phyloP scores from a whole-genome alignment of 2,797 vertebrate genomes.

The Alfaro cultratus region DNA sequence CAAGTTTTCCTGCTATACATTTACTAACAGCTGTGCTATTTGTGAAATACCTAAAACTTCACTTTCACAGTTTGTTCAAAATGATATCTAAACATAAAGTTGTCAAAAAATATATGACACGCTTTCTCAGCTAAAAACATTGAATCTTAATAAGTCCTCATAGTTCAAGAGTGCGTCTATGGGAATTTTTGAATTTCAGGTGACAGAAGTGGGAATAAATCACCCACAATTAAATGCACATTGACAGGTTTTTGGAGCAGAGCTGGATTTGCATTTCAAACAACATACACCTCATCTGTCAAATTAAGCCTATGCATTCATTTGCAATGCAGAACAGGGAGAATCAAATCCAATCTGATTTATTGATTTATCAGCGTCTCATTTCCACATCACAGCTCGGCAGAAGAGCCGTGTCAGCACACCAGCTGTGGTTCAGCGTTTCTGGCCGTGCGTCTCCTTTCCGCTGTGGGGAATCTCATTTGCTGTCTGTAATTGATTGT shows the following conservation, averaged over 20 bases:
- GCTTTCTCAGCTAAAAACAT: not conserved
- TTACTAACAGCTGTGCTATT: not conserved
- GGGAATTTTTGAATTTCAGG: not conserved
- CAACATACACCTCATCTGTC: not conserved
- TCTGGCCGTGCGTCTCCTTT: conserved; percentile 47
- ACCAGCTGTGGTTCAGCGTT: conserved; percentile 27
- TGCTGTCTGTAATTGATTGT: conserved; percentile 68
- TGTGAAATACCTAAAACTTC: not conserved
- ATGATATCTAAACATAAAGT: not conserved
- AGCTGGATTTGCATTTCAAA: conserved; percentile 1
- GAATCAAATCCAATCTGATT: conserved; percentile 8
- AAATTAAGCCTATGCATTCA: not conserved
- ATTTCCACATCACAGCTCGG: conserved; percentile 9
- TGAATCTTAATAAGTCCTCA: not conserved
- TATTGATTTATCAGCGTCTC: conserved; percentile 19
- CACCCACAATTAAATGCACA: not conserved
- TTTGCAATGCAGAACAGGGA: not conserved
- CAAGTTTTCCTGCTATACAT: not conserved
- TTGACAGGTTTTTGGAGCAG: not conserved
- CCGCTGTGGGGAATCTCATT: conserved; percentile 44
- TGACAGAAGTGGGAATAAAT: not conserved
- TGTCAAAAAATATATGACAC: not conserved
- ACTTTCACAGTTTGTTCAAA: not conserved
- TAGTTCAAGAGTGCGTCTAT: not conserved
- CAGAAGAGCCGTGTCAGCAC: conserved; percentile 48